Evolutionary conservation across 2,888 invertebrate species (phyloP).

Genomic region (Acleris emargana): DNA sequence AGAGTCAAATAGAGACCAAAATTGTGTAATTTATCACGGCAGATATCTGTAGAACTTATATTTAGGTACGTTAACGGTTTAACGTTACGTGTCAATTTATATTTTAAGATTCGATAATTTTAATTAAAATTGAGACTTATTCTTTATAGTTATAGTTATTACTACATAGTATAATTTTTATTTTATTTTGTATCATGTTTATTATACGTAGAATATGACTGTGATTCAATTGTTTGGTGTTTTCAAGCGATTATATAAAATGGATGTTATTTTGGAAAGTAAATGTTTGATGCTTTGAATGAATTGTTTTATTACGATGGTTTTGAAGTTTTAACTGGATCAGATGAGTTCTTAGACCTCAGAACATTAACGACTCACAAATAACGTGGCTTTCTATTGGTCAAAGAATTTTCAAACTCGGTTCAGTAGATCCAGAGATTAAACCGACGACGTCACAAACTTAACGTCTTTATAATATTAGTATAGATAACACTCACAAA

Average conservation of each 20-base stretch:
- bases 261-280: conserved; percentile 9
- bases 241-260: conserved; percentile 11
- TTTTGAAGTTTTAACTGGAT: too few species aligned
- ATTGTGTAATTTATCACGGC: too few species aligned
- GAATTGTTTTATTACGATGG: conserved; percentile 14
- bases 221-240: conserved; percentile 29
- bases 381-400: too few species aligned
- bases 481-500: too few species aligned
- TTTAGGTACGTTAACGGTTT: background rate
- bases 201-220: conserved; percentile 5
- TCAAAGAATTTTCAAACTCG: too few species aligned
- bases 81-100: conserved; percentile 14
- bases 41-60: too few species aligned
- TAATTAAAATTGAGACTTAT: conserved; percentile 22
- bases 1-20: too few species aligned
- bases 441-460: too few species aligned
- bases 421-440: too few species aligned
- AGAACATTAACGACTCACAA: too few species aligned
- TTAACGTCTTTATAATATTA: too few species aligned
- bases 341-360: too few species aligned
- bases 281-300: conserved; percentile 26
- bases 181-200: background rate
- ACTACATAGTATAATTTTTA: conserved; percentile 3
- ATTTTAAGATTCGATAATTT: conserved; percentile 8
- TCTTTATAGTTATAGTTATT: conserved; percentile 13